A percentile compares a stretch with the other conserved stretches of the same genome.
Evolutionary conservation across 2,888 invertebrate species (phyloP).

Genomic region (Leptinotarsa haldemani): DNA sequence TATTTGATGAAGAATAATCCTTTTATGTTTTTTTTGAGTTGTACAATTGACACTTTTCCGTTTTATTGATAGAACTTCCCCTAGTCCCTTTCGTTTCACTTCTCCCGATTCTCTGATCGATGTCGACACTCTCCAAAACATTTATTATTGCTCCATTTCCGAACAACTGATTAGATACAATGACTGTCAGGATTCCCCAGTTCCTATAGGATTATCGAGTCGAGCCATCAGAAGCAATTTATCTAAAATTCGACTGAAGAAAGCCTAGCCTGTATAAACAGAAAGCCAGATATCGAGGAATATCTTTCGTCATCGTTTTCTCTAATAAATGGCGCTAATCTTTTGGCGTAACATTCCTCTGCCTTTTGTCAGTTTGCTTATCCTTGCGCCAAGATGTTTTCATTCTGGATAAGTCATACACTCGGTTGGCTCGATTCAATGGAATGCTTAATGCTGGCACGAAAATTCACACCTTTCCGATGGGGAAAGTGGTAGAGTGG

Average conservation of each 20-base stretch:
- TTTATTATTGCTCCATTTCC: background rate
- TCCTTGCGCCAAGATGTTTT: conserved; percentile 6
- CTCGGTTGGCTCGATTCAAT: conserved; percentile 6
- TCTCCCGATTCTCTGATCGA: too few species aligned
- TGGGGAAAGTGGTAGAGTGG: background rate
- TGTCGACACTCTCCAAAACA: background rate
- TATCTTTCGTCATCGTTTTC: conserved; percentile 16
- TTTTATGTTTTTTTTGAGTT: too few species aligned
- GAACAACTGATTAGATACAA: background rate
- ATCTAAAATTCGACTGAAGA: conserved; percentile 6
- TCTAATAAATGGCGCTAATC: conserved; percentile 17
- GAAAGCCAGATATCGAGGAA: conserved; percentile 10
- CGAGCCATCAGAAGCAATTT: background rate
- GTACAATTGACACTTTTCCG: too few species aligned
- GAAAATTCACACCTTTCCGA: conserved; percentile 3
- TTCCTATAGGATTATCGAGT: background rate
- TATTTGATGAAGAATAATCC: too few species aligned
- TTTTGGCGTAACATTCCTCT: conserved; percentile 1
- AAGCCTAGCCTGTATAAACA: background rate
- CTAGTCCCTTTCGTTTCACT: too few species aligned
- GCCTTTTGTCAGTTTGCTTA: conserved; percentile 12
- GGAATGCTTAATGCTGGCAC: background rate
- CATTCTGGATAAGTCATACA: background rate
- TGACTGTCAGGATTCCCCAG: background rate
- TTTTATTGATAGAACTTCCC: background rate